Evolutionary conservation across 2,113 vertebrate genomes (phyloP).

Genomic region (Neolamprologus caudopunctatus): DNA sequence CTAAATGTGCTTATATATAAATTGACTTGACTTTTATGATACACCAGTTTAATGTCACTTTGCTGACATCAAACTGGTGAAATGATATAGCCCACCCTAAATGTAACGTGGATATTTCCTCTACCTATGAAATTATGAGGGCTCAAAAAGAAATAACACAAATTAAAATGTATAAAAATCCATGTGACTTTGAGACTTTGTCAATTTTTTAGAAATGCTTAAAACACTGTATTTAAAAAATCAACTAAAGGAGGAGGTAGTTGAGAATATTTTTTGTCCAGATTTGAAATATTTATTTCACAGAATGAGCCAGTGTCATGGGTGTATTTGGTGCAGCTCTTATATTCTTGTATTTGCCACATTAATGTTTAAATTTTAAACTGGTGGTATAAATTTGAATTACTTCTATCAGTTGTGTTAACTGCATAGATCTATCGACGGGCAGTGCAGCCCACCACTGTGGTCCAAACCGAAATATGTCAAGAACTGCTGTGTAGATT

Average conservation of each 20-base stretch:
- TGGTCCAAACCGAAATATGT: not conserved
- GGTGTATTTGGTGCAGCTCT: not conserved
- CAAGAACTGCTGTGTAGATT: not conserved
- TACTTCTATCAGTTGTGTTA: not conserved
- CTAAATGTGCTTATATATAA: not conserved
- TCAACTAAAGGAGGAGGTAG: not conserved
- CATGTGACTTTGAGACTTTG: not conserved
- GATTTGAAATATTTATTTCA: fast-evolving
- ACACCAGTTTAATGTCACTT: not conserved
- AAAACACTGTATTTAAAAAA: not conserved
- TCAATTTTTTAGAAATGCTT: fast-evolving
- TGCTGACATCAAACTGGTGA: not conserved
- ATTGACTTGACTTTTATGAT: not conserved
- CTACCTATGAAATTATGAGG: not conserved
- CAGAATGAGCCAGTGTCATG: not conserved
- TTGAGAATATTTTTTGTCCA: not conserved
- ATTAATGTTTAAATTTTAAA: not conserved
- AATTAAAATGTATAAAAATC: not conserved
- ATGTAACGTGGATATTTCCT: not conserved
- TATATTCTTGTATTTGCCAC: not conserved
- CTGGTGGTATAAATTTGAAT: not conserved
- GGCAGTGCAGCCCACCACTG: not conserved
- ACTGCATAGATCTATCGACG: fast-evolving
- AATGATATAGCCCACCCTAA: not conserved
- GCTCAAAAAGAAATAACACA: not conserved